Conservation (phyloP, 2,888 invertebrate genomes). For the Chrysopilus asiliformis region DNA sequence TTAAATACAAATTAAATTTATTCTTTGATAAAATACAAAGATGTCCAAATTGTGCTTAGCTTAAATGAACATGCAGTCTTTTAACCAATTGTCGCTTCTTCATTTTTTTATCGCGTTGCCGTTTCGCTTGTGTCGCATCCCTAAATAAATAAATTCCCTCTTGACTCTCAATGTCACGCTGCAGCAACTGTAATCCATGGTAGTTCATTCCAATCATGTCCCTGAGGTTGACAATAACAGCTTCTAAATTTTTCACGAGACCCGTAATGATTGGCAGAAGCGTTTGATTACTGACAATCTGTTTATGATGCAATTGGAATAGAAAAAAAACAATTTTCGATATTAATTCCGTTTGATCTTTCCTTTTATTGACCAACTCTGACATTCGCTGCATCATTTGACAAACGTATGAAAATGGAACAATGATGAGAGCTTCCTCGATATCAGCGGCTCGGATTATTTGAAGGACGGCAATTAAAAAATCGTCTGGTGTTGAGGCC, state of each 20-base stretch:
- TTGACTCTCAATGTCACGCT: slow-evolving; percentile 58
- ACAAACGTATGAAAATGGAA: slow-evolving; percentile 72
- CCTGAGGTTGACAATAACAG: slow-evolving; percentile 38
- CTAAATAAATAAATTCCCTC: slow-evolving; percentile 64
- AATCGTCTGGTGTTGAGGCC: slow-evolving; percentile 60
- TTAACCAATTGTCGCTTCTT: slow-evolving; percentile 51
- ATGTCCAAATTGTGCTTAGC: too few relatives aligned
- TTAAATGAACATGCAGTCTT: slow-evolving; percentile 31
- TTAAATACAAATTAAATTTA: too few relatives aligned
- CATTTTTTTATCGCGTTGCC: slow-evolving; percentile 48
- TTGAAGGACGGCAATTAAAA: slow-evolving; percentile 63
- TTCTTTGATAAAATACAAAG: too few relatives aligned
- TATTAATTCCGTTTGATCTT: slow-evolving; percentile 62
- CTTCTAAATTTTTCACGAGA: slow-evolving; percentile 23
- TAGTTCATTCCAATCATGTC: slow-evolving; percentile 76
- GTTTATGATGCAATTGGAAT: slow-evolving; percentile 60
- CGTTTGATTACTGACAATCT: slow-evolving; percentile 58
- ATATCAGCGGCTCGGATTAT: slow-evolving; percentile 78
- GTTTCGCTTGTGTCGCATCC: slow-evolving; percentile 53
- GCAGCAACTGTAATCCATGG: slow-evolving; percentile 64
- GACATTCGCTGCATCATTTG: slow-evolving; percentile 63
- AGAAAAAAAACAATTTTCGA: slow-evolving; percentile 65
- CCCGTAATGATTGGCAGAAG: slow-evolving; percentile 38
- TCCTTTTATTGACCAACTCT: slow-evolving; percentile 46
- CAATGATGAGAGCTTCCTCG: slow-evolving; percentile 73